Evolutionary conservation across 2,888 invertebrate genomes (phyloP).

Genomic region (Cosmopolites sordidus): DNA sequence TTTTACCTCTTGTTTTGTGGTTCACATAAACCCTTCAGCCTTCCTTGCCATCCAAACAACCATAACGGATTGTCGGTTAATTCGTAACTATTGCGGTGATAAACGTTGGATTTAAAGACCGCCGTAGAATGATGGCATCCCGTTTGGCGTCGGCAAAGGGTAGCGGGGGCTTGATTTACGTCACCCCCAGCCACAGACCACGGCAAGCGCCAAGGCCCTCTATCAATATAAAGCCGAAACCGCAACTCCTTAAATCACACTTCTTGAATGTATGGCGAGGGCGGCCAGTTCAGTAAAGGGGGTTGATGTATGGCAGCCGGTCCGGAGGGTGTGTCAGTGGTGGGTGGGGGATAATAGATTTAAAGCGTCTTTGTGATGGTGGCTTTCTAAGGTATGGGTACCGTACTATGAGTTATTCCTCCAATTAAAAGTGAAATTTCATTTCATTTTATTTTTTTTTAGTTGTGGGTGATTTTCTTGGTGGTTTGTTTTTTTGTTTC

Average conservation of each 20-base stretch:
- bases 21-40: too few species aligned
- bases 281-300: too few species aligned
- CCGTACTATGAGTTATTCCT: too few species aligned
- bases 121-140: conserved; percentile 32
- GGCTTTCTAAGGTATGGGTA: too few species aligned
- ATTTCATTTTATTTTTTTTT: too few species aligned
- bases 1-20: too few species aligned
- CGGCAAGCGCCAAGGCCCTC: conserved; percentile 17
- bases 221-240: conserved; percentile 24
- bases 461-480: too few species aligned
- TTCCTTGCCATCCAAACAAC: too few species aligned
- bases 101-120: conserved; percentile 46
- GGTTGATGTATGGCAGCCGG: conserved; percentile 7
- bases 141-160: neutral
- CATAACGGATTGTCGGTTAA: conserved; percentile 48
- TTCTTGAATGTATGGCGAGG: conserved; percentile 18
- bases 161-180: conserved; percentile 15
- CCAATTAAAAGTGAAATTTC: too few species aligned
- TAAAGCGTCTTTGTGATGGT: too few species aligned
- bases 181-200: conserved; percentile 19
- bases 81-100: conserved; percentile 47
- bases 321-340: conserved; percentile 23
- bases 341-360: too few species aligned
- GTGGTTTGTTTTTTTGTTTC: too few species aligned
- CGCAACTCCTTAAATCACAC: conserved; percentile 25